Conservation (phyloP, 2,113 vertebrate genomes). For the Campylomormyrus numenius region DNA sequence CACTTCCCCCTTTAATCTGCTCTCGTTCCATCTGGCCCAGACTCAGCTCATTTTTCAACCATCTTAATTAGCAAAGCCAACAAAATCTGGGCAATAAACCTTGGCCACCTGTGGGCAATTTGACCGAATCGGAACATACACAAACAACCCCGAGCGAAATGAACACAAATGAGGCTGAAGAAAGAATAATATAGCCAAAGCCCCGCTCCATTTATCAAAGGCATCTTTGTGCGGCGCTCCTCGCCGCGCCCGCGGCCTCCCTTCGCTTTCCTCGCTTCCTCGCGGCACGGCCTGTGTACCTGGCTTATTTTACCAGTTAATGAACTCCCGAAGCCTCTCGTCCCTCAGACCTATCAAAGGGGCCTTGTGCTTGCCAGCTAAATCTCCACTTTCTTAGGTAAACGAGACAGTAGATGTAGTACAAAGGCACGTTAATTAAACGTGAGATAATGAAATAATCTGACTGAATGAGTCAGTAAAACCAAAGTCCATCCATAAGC, state of each 20-base stretch:
- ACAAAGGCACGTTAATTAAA: not conserved
- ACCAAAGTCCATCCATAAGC: not conserved
- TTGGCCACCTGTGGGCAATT: constrained; percentile 27
- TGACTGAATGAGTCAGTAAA: not conserved
- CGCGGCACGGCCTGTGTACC: not conserved
- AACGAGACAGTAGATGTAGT: not conserved
- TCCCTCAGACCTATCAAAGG: not conserved
- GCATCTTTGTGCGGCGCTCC: not conserved
- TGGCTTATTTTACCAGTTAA: not conserved
- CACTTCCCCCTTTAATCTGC: constrained; percentile 19
- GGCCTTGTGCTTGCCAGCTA: not conserved
- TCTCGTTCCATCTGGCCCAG: constrained; percentile 14
- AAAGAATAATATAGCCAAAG: constrained; percentile 11
- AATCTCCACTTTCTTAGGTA: not conserved
- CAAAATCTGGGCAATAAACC: constrained; percentile 31
- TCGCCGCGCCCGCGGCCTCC: not conserved
- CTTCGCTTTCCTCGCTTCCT: not conserved
- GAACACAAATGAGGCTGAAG: constrained; percentile 20
- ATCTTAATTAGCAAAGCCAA: constrained; percentile 31
- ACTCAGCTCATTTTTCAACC: constrained; percentile 25
- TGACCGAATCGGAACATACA: constrained; percentile 28
- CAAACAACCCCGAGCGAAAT: constrained; percentile 23
- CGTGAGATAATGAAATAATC: not conserved
- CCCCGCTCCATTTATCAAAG: constrained; percentile 14
- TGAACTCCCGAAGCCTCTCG: not conserved